Conservation (phyloP, 1,140 invertebrate species). For the Yoshiicerus persimilis region DNA sequence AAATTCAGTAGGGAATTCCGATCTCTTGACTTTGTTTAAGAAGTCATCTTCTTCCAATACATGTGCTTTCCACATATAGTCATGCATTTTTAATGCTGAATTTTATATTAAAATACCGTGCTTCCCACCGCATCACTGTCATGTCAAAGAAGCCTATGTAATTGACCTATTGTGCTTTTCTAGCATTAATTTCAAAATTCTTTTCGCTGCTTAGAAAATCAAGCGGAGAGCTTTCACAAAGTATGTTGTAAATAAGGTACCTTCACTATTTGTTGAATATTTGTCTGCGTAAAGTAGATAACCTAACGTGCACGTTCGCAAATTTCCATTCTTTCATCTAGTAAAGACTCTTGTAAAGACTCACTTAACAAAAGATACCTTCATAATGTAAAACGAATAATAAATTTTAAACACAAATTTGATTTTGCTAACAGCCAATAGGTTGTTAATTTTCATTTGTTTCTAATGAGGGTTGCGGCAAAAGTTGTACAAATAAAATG, state of each 20-base stretch:
- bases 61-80: not conserved
- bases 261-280: not conserved
- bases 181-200: not conserved
- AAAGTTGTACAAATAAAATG: too few species aligned
- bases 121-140: not conserved
- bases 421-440: too few species aligned
- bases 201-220: not conserved
- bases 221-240: too few species aligned
- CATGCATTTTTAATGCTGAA: not conserved
- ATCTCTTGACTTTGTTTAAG: conserved; percentile 28
- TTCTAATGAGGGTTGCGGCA: too few species aligned
- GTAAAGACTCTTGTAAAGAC: too few species aligned
- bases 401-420: too few species aligned
- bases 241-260: not conserved
- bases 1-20: conserved; percentile 27
- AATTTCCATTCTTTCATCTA: too few species aligned
- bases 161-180: not conserved
- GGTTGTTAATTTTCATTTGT: too few species aligned
- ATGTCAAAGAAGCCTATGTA: not conserved
- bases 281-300: too few species aligned
- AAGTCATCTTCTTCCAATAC: not conserved
- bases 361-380: too few species aligned
- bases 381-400: too few species aligned
- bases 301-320: too few species aligned
- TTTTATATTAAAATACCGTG: not conserved